A percentile compares a stretch with the other conserved stretches of the same genome.
Evolutionary conservation across 2,113 vertebrate genomes (phyloP).

Genomic region (Myrmecophaga tridactyla): DNA sequence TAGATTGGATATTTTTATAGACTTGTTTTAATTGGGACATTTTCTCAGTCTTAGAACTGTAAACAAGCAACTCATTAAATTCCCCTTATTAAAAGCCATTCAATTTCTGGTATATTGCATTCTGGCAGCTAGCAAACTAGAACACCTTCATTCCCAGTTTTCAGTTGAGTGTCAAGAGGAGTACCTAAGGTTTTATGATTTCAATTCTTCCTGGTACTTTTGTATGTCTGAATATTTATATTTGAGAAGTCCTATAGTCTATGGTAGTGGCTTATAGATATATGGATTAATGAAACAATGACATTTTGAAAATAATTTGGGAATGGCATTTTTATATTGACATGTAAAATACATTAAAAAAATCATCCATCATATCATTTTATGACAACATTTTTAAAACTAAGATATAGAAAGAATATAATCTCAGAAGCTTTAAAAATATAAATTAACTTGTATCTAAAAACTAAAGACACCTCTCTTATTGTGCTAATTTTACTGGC

Average conservation of each 20-base stretch:
- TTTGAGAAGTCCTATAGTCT: background rate
- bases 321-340: background rate
- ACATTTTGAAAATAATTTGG: background rate
- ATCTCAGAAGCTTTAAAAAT: background rate
- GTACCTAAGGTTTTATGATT: background rate
- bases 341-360: background rate
- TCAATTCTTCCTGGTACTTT: background rate
- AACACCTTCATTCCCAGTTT: slow-evolving; percentile 4
- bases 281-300: background rate
- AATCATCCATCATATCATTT: background rate
- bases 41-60: too few species aligned
- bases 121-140: too few species aligned
- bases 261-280: background rate
- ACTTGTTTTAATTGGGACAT: too few species aligned
- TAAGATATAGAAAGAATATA: background rate
- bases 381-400: background rate
- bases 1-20: too few species aligned
- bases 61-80: too few species aligned
- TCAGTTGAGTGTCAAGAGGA: background rate
- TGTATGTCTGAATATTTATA: background rate
- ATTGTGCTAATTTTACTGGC: background rate
- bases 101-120: too few species aligned
- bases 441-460: background rate
- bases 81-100: too few species aligned
- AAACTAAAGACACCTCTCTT: background rate